phyloP scores from a whole-genome alignment of 92 coral and sea anemone genomes.

The Diadumene lineata region DNA sequence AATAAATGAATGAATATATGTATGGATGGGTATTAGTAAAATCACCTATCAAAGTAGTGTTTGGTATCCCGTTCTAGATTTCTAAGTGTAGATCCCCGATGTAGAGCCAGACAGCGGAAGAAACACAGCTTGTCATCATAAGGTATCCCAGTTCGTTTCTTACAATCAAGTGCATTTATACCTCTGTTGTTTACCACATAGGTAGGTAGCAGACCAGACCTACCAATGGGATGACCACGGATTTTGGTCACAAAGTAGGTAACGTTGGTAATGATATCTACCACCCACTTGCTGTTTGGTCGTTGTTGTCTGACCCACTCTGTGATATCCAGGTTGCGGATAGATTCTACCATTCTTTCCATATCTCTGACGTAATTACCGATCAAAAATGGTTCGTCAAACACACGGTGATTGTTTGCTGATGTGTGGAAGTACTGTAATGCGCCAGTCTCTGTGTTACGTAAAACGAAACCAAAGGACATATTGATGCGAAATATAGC shows the following conservation, averaged over 20 bases:
- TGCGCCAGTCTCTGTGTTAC: constrained; percentile 48
- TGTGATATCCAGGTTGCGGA: constrained; percentile 10
- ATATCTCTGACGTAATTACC: constrained; percentile 3
- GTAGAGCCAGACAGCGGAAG: constrained; percentile 48
- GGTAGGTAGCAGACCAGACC: background rate
- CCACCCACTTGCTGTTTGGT: too few relatives aligned
- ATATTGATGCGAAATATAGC: constrained; percentile 9
- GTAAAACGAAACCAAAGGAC: constrained; percentile 32
- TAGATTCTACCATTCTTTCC: background rate
- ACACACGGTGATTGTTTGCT: background rate
- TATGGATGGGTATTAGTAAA: background rate
- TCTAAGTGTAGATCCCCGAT: constrained; percentile 31
- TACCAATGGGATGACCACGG: constrained; percentile 42
- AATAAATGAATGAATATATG: too few relatives aligned
- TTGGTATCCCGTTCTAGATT: constrained; percentile 49
- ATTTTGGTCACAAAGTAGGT: constrained; percentile 22
- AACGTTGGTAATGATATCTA: background rate
- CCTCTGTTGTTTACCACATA: constrained; percentile 1
- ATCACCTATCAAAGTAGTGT: constrained; percentile 20
- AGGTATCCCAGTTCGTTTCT: background rate
- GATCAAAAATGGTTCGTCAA: too few relatives aligned
- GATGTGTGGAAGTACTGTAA: constrained; percentile 41
- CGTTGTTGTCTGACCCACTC: too few relatives aligned
- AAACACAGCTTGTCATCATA: constrained; percentile 50
- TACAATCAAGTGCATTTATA: background rate